Evolutionary conservation across 1,140 invertebrate species (phyloP), one percentile per base, ranked within the genome.

Genomic region (Musca domestica): DNA sequence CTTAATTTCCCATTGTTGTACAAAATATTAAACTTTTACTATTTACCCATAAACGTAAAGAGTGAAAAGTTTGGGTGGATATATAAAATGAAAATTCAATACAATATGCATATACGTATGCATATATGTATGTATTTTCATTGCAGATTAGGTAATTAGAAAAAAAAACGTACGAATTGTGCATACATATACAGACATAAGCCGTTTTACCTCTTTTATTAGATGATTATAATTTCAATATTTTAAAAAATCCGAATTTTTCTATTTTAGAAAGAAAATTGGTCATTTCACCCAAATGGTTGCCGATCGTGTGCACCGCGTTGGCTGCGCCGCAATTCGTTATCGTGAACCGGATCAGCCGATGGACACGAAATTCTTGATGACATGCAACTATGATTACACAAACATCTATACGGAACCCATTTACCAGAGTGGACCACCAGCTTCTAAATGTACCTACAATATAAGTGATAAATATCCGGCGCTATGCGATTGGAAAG

Each of bases 321-420:
- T 80, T 5, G 78, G 78, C 12, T 80, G 78, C 69, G 77, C 78
- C 3, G 77, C 67, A 1, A 70, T 80, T 3, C 71, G 73, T 3
- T 80, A 74, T 48, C 47, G 70, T 7, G 71, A 76, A 30, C 54
- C 67, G 2, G 47, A 54, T n/a, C 41, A 17, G 22, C 20, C 19
- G 23, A 9, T 34, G 2, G 17, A 52, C 15, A 72, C 70, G 14
- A 71, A 72, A 22, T 74, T 79, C 19, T 64, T 80, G 49, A 66
- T 80, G 25, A 79, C 78, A 9, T 80, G 78, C 67, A 80, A 80
- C 51, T 80, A 80, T 15, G 76, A 79, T 65, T 80, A 70, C 56
- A 77, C 73, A 30, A 79, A 76, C 49, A 72, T 80, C n/a, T 72
- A 68, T 23, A 69, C 47, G 20, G 76, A 79, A 54, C 69, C 76